phyloP scores from a whole-genome alignment of 2,797 vertebrate species.

The Orientallactaga sibirica region DNA sequence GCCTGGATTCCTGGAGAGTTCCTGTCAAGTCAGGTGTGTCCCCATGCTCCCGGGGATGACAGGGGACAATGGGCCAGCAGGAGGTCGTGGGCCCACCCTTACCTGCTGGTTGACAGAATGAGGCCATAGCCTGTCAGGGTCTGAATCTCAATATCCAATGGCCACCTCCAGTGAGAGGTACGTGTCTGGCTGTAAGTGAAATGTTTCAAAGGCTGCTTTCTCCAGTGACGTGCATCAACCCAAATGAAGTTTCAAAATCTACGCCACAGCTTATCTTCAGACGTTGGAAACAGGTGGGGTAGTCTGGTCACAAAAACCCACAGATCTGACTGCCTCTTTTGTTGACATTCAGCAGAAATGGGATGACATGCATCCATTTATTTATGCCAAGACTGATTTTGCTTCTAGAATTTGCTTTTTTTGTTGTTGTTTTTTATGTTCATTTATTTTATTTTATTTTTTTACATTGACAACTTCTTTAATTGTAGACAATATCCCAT shows the following conservation, averaged over 20 bases:
- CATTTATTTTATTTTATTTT: too few relatives aligned
- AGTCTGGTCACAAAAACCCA: not conserved
- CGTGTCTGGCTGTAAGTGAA: slow-evolving; percentile 70
- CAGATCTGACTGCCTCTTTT: not conserved
- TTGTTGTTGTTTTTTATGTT: too few relatives aligned
- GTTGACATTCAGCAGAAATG: slow-evolving; percentile 29
- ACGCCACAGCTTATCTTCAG: not conserved
- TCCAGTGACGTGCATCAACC: slow-evolving; percentile 76
- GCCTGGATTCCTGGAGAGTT: not conserved
- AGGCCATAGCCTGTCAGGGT: slow-evolving; percentile 82
- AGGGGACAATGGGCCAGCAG: not conserved
- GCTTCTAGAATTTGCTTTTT: slow-evolving; percentile 48
- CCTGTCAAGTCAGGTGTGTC: slow-evolving; percentile 4
- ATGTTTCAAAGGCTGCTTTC: slow-evolving; percentile 78
- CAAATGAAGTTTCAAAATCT: slow-evolving; percentile 64
- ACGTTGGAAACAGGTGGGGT: slow-evolving; percentile 40
- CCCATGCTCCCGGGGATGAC: slow-evolving; percentile 42
- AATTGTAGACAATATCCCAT: too few relatives aligned
- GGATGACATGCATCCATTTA: slow-evolving; percentile 30
- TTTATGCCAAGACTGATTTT: slow-evolving; percentile 50
- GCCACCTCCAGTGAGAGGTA: slow-evolving; percentile 74
- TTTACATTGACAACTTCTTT: too few relatives aligned
- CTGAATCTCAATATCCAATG: slow-evolving; percentile 72
- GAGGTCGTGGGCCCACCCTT: slow-evolving; percentile 70
- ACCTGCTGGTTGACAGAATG: slow-evolving; percentile 82